Evolutionary conservation across 2,113 vertebrate species (phyloP), one percentile per base, ranked within the genome.

Genomic region (Numida meleagris): DNA sequence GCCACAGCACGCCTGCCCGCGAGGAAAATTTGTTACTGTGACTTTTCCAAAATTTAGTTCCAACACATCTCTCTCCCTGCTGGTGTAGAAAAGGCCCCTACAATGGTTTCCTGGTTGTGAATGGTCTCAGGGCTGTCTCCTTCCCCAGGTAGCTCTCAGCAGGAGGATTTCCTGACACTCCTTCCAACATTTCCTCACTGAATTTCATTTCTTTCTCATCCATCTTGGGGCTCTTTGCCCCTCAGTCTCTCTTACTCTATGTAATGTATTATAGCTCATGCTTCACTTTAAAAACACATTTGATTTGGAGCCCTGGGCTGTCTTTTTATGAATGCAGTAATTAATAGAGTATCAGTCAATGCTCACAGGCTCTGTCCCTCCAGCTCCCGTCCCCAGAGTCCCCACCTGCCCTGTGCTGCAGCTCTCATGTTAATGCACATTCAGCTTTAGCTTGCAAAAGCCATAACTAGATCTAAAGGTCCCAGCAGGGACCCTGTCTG

Each of bases 61-160:
- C 53, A 27, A 29, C 58, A 8, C 6, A 10, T 2, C 2, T 62
- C 50, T 17, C 18, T 78, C 46, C 20, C 20, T 50, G 34, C 20
- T 74, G 43, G 71, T 0, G 0, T 4, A 27, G 65, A 42, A 31
- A 16, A 9, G 0, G 51, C 45, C 46, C 59, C 63, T 73, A 20
- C 65, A 46, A 23, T 3, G 25, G 42, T 4, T 16, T 17, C 8
- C 18, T 42, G 38, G 6, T 3, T 81, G 73, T 78, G 45, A 72
- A 9, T 14, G 6, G 19, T 36, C 38, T 67, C 12, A 0, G 57
- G 3, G 16, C 9, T 33, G 25, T 19, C 75, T 42, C 42, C 58
- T 79, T 43, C 45, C 61, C 76, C 62, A 72, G 61, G 51, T 16
- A 53, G n/a, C 27, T 75, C 73, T 70, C 88, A 71, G 83, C 66